Evolutionary conservation across 2,888 invertebrate genomes (phyloP).

Genomic region (Dicroscelio sp.): DNA sequence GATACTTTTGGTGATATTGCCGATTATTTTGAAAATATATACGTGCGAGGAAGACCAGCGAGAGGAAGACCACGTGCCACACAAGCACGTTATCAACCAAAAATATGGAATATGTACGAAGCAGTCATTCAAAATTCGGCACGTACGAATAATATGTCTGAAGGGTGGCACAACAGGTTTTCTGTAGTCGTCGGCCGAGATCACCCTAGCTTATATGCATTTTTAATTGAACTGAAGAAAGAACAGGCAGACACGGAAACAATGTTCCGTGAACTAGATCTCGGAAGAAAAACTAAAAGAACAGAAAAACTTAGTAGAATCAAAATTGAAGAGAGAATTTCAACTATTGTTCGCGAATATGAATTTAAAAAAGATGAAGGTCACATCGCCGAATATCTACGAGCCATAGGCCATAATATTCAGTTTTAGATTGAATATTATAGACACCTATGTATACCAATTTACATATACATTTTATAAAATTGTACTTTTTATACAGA

Average conservation of each 20-base stretch:
- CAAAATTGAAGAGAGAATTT: not conserved
- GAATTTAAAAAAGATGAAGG: not conserved
- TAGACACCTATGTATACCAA: not conserved
- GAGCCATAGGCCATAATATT: not conserved
- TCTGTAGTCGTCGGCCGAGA: not conserved
- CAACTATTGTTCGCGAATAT: not conserved
- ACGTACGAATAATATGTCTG: not conserved
- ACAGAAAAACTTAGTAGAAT: not conserved
- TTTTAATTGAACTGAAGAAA: not conserved
- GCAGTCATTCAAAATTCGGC: not conserved
- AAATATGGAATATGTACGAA: not conserved
- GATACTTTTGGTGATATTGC: constrained; percentile 41
- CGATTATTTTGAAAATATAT: constrained; percentile 25
- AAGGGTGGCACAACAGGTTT: not conserved
- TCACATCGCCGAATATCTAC: not conserved
- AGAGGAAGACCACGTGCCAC: not conserved
- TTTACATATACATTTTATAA: too few species aligned
- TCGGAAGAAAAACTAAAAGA: not conserved
- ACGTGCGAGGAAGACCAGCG: not conserved
- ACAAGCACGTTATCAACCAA: not conserved
- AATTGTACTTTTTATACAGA: not conserved
- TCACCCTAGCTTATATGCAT: not conserved
- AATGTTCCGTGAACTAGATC: not conserved
- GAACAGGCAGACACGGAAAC: not conserved
- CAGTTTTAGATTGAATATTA: not conserved